Evolutionary conservation across 2,113 vertebrate species (phyloP).

Genomic region (Etheostoma spectabile): DNA sequence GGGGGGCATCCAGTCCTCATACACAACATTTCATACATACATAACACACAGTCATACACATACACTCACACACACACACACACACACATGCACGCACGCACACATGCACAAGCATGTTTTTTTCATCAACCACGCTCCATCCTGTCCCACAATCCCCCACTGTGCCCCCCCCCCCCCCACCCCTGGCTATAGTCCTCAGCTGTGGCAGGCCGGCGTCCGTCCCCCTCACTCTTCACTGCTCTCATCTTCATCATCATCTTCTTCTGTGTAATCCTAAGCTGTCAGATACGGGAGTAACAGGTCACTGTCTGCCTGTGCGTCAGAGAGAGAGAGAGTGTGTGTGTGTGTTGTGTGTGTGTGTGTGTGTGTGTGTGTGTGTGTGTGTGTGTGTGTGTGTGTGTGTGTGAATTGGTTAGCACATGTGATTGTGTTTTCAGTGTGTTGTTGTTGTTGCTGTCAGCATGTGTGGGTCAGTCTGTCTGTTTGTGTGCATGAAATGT

Average conservation of each 20-base stretch:
- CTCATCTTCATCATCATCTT: slow-evolving; percentile 68
- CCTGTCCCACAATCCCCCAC: slow-evolving; percentile 58
- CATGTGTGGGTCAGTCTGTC: slow-evolving; percentile 58
- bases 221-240: slow-evolving; percentile 70
- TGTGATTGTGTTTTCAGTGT: slow-evolving; percentile 46
- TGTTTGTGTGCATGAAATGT: slow-evolving; percentile 19
- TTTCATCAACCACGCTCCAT: slow-evolving; percentile 65
- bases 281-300: slow-evolving; percentile 66
- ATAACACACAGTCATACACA: no score
- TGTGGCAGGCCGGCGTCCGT: slow-evolving; percentile 75
- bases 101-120: slow-evolving; percentile 65
- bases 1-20: slow-evolving; percentile 78
- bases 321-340: not conserved
- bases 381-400: slow-evolving; percentile 23
- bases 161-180: not conserved
- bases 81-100: slow-evolving; percentile 36
- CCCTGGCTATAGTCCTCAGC: slow-evolving; percentile 77
- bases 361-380: slow-evolving; percentile 34
- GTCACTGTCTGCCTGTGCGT: slow-evolving; percentile 54
- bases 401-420: slow-evolving; percentile 57
- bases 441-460: slow-evolving; percentile 60
- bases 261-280: slow-evolving; percentile 71
- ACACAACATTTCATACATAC: slow-evolving; percentile 66
- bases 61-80: slow-evolving; percentile 30
- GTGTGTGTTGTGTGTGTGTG: slow-evolving; percentile 25